Conservation (phyloP, 2,888 invertebrate genomes). For the Dendrolimus pini region DNA sequence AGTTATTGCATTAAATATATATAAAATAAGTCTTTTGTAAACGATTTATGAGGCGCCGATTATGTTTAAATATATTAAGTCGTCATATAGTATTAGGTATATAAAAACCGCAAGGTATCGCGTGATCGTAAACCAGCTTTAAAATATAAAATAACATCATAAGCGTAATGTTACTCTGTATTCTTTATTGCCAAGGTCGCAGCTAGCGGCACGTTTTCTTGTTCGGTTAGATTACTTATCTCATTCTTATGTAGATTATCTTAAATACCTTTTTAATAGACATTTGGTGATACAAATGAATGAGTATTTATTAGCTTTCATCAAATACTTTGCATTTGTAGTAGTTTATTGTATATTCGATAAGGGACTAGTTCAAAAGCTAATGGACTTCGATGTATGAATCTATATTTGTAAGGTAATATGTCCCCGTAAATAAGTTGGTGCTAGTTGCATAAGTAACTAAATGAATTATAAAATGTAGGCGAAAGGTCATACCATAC, state of each 20-base stretch:
- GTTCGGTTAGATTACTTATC: not conserved
- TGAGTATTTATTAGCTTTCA: too few relatives aligned
- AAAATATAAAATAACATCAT: slow-evolving; percentile 14
- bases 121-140: slow-evolving; percentile 25
- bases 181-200: slow-evolving; percentile 27
- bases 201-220: slow-evolving; percentile 15
- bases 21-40: too few relatives aligned
- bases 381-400: too few relatives aligned
- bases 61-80: not conserved
- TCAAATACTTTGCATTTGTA: too few relatives aligned
- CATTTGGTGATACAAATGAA: not conserved
- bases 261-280: too few relatives aligned
- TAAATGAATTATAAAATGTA: slow-evolving; percentile 1
- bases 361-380: too few relatives aligned
- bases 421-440: too few relatives aligned
- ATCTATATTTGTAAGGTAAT: too few relatives aligned
- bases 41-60: not conserved
- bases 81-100: not conserved
- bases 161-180: slow-evolving; percentile 16
- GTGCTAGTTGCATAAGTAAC: not conserved
- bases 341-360: too few relatives aligned
- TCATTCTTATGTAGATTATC: not conserved
- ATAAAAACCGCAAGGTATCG: slow-evolving; percentile 14
- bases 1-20: too few relatives aligned
- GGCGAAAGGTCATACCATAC: slow-evolving; percentile 7